Percentiles rank a stretch among this genome's conserved stretches.
phyloP scores from a whole-genome alignment of 2,888 invertebrate species.

The Calameuta idolon region DNA sequence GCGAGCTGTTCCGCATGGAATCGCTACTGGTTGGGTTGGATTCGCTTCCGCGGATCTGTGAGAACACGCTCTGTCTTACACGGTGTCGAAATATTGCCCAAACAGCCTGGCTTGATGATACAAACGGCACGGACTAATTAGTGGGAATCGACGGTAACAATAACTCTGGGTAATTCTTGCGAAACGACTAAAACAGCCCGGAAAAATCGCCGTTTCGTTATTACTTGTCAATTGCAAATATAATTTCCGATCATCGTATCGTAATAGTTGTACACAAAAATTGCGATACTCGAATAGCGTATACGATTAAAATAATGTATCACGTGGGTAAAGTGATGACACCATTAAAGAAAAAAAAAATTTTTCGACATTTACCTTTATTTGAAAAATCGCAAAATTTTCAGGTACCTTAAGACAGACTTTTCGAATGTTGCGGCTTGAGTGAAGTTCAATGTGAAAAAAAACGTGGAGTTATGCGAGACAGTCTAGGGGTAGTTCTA shows the following conservation, averaged over 20 bases:
- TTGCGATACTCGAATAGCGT: background rate
- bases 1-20: constrained; percentile 7
- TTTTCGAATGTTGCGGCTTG: constrained; percentile 37
- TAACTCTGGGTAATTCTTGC: constrained; percentile 34
- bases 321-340: background rate
- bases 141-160: constrained; percentile 32
- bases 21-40: background rate
- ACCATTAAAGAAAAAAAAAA: background rate
- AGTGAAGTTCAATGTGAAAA: constrained; percentile 53
- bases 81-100: constrained; percentile 10
- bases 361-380: background rate
- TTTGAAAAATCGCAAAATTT: background rate
- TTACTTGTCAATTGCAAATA: background rate
- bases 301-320: background rate
- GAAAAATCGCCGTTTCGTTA: constrained; percentile 2
- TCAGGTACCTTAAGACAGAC: constrained; percentile 24
- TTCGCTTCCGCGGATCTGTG: background rate
- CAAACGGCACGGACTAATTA: constrained; percentile 16
- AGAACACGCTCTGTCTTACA: background rate
- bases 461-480: constrained; percentile 50
- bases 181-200: constrained; percentile 29
- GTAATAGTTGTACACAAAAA: background rate
- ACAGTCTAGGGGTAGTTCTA: constrained; percentile 21
- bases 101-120: constrained; percentile 2
- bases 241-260: background rate